Percentiles rank a stretch among this genome's conserved stretches.
Evolutionary conservation across 1,140 invertebrate species (phyloP).

Genomic region (Drosophila obscura): DNA sequence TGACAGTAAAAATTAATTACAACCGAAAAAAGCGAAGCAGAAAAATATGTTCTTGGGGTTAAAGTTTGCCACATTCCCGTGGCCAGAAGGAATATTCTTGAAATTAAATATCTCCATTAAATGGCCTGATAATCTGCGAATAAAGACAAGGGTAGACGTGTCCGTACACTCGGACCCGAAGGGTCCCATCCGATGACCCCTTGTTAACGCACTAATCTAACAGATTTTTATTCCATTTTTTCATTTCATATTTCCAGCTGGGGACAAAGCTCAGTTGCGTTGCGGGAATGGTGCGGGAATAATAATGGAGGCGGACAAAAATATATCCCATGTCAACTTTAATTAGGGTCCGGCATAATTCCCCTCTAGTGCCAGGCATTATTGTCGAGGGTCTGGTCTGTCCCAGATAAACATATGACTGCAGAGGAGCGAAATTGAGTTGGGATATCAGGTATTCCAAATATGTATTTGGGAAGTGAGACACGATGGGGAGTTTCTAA

Average conservation of each 20-base stretch:
- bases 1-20: conserved; percentile 69
- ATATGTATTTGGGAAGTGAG: conserved; percentile 19
- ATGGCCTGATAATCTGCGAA: conserved; percentile 46
- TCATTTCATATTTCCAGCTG: conserved; percentile 56
- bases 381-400: conserved; percentile 28
- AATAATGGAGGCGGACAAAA: background rate
- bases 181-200: conserved; percentile 50
- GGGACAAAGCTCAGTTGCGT: conserved; percentile 16
- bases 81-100: conserved; percentile 14
- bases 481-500: too few relatives aligned
- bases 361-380: conserved; percentile 47
- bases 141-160: conserved; percentile 67
- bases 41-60: conserved; percentile 34
- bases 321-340: conserved; percentile 76
- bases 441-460: conserved; percentile 7
- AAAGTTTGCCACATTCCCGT: conserved; percentile 30
- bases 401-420: conserved; percentile 42
- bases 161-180: conserved; percentile 12
- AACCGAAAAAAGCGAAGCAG: conserved; percentile 5
- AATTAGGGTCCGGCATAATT: conserved; percentile 74
- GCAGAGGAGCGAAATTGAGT: background rate
- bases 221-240: conserved; percentile 49
- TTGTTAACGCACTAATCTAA: conserved; percentile 75
- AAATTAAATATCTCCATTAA: conserved; percentile 53
- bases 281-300: conserved; percentile 11